These are phyloP conservation scores for Achlya flavicornis DNA, from an alignment of 2,888 invertebrate genomes.

Conservation along the genomic window DNA sequence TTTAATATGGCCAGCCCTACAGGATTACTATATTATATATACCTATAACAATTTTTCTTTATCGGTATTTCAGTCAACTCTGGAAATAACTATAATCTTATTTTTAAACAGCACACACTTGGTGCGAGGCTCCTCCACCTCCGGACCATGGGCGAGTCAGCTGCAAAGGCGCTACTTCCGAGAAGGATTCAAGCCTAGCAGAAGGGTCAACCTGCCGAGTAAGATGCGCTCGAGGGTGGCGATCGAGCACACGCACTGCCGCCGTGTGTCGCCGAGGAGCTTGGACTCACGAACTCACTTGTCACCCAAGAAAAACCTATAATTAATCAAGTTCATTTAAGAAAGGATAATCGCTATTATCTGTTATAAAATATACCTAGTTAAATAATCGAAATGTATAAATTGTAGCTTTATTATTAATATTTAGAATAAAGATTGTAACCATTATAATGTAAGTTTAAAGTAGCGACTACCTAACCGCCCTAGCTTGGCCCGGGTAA, in stretches of 20 bases:
- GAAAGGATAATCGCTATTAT: neutral
- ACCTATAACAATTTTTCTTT: no score
- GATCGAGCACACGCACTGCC: conserved; percentile 44
- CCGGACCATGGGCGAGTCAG: conserved; percentile 64
- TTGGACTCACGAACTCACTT: conserved; percentile 63
- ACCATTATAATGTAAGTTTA: no score
- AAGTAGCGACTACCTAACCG: no score
- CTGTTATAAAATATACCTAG: neutral
- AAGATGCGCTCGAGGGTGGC: conserved; percentile 62
- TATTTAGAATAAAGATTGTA: no score
- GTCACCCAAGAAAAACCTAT: conserved; percentile 38
- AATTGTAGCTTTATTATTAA: no score
- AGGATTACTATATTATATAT: no score
- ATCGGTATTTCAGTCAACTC: no score
- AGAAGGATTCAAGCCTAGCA: conserved; percentile 42
- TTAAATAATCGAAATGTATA: no score
- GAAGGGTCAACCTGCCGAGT: conserved; percentile 72
- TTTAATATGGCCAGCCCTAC: no score
- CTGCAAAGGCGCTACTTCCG: conserved; percentile 58
- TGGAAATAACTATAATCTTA: conserved; percentile 9
- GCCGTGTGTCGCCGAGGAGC: conserved; percentile 63
- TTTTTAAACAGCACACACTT: conserved; percentile 51
- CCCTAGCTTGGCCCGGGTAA: no score
- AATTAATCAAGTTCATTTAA: neutral
- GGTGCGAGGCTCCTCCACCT: conserved; percentile 59